Conservation (phyloP, 2,113 vertebrate species). For the Montifringilla adamsi region DNA sequence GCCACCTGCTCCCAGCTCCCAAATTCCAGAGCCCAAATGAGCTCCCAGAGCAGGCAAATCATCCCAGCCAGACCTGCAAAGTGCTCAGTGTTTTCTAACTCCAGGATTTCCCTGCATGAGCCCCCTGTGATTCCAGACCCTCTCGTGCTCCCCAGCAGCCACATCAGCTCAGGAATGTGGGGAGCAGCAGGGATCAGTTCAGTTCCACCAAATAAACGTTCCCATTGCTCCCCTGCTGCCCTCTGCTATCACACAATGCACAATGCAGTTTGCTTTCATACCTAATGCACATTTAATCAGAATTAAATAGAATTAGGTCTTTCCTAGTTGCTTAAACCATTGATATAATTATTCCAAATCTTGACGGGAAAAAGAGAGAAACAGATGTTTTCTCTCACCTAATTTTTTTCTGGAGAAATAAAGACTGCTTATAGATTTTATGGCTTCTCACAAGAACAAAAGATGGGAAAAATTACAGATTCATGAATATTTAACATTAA, state of each 20-base stretch:
- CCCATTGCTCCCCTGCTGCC: background rate
- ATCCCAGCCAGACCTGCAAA: background rate
- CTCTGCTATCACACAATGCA: background rate
- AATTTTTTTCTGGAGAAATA: conserved; percentile 22
- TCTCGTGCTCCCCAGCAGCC: background rate
- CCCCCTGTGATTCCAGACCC: background rate
- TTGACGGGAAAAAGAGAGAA: background rate
- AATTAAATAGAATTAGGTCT: background rate
- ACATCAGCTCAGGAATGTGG: background rate
- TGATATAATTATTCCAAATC: background rate
- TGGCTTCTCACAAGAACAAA: background rate
- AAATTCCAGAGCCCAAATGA: background rate
- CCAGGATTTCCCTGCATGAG: background rate
- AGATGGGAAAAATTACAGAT: background rate
- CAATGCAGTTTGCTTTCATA: background rate
- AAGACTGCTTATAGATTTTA: background rate
- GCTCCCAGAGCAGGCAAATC: background rate
- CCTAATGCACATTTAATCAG: background rate
- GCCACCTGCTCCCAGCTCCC: background rate
- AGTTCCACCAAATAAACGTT: background rate
- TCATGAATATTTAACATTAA: background rate
- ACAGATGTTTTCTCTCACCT: background rate
- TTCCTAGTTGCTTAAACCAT: background rate
- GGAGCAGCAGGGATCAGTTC: background rate
- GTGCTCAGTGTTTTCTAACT: background rate